phyloP scores from a whole-genome alignment of 2,797 vertebrate species.

The Gallinago nigripennis region DNA sequence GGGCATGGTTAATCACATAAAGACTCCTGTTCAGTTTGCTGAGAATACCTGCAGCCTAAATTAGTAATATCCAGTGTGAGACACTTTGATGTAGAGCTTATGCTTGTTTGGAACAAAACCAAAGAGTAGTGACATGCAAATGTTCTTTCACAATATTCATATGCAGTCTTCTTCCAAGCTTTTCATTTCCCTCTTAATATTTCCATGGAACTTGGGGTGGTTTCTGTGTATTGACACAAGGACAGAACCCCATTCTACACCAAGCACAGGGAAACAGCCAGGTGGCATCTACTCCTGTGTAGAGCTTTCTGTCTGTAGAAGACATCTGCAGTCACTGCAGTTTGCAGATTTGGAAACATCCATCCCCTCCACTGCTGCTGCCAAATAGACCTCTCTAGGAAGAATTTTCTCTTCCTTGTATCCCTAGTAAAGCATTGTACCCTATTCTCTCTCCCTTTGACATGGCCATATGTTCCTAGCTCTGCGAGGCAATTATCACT shows the following conservation, averaged over 20 bases:
- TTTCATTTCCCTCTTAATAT: not conserved
- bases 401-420: not conserved
- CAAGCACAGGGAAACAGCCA: not conserved
- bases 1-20: not conserved
- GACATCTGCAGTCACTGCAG: not conserved
- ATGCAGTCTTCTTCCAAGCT: not conserved
- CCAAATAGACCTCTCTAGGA: not conserved
- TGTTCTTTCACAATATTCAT: not conserved
- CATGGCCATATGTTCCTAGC: not conserved
- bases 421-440: not conserved
- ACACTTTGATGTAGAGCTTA: not conserved
- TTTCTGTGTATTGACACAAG: not conserved
- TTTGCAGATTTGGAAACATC: not conserved
- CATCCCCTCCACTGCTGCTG: not conserved
- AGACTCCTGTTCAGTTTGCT: not conserved
- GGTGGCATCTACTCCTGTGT: not conserved
- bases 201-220: not conserved
- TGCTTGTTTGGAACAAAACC: not conserved
- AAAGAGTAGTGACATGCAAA: not conserved
- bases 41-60: constrained; percentile 14
- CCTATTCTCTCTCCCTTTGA: not conserved
- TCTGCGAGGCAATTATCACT: not conserved
- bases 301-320: not conserved
- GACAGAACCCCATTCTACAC: not conserved
- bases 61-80: not conserved